Evolutionary conservation across 1,140 invertebrate species (phyloP), one percentile per base, ranked within the genome.

Genomic region (Plodia interpunctella): DNA sequence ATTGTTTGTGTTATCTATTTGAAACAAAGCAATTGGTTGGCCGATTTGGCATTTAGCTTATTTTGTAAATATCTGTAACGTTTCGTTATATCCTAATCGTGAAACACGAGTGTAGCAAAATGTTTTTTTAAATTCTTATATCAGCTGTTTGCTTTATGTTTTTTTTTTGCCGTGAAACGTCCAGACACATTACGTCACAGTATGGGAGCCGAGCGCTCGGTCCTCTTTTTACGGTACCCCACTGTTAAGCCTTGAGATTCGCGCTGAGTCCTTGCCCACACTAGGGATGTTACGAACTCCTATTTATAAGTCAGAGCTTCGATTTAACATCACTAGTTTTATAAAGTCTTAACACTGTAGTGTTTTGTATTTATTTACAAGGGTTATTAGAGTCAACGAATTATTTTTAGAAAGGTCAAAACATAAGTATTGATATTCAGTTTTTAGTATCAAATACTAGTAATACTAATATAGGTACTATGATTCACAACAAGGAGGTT

Each of bases 241-340:
- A 72, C 70, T 67, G 75, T 66, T 74, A 76, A 74, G 38, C 76
- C 78, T 81, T 79, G 76, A 67, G 65, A 21, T 57, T 67, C 57
- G 59, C 65, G 60, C 62, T 50, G 55, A 63, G 66, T 68, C 66
- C 62, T 66, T 59, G 55, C 49, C 65, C 71, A 69, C 17, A 44
- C 13, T 44, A 44, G 38, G 38, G 38, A 44, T 44, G 38, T 44
- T 25, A 25, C 21, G 6, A 25, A 25, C 2, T n/a, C n/a, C n/a
- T n/a, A 25, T 15, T 5, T n/a, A 44, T 15, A 15, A 15, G 2
- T 17, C 38, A n/a, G 38, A 44, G n/a, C 2, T 44, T 17, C 10
- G n/a, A 44, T 10, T 32, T 9, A 6, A n/a, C n/a, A n/a, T n/a
- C n/a, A n/a, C n/a, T n/a, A n/a, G n/a, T n/a, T n/a, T n/a, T n/a